Evolutionary conservation across 2,888 invertebrate species (phyloP), one percentile per base, ranked within the genome.

Genomic region (Phorcus lineatus): DNA sequence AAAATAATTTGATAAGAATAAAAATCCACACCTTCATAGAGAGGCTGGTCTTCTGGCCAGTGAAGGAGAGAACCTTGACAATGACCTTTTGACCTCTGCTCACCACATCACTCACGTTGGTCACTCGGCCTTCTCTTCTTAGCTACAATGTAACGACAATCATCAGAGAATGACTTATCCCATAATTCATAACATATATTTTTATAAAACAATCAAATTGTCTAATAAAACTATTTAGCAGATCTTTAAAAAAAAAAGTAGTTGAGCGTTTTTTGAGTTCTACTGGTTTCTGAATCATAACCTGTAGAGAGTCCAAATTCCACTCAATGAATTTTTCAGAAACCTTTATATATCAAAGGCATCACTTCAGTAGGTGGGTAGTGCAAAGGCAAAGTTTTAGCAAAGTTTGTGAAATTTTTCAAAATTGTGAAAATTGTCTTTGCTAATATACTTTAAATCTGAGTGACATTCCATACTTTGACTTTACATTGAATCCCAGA

Each of bases 21-120:
- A n/a, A n/a, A n/a, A n/a, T n/a, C n/a, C n/a, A n/a, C n/a, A 93
- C 93, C 91, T 98, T 99, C 96, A 99, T 98, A 0, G 97, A 97
- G 2, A 99, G 94, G 0, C 99, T 98, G 0, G 97, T 97, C 93
- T 98, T 99, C 91, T 97, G 97, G 0, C 98, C 98, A n/a, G 97
- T 96, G 52, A 98, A 95, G 19, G 97, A 97, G 80, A 98, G 93
- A 0, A 99, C 97, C 95, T 99, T 98, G 54, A 92, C 90, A 85
- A 92, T 92, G 91, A 97, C 96, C 94, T 95, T 96, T 87, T 97
- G 96, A 0, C 98, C 98, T 85, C 97, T 95, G 24, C 95, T 95
- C 0, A 99, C 97, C 6, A 99, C 98, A 93, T 99, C 99, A 0
- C 96, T 95, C 0, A 99, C 99, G 93, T 97, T 96, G 0, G 97